Percentiles rank a stretch among this genome's conserved stretches.
phyloP scores from a whole-genome alignment of 1,140 invertebrate species.

The Arion vulgaris region DNA sequence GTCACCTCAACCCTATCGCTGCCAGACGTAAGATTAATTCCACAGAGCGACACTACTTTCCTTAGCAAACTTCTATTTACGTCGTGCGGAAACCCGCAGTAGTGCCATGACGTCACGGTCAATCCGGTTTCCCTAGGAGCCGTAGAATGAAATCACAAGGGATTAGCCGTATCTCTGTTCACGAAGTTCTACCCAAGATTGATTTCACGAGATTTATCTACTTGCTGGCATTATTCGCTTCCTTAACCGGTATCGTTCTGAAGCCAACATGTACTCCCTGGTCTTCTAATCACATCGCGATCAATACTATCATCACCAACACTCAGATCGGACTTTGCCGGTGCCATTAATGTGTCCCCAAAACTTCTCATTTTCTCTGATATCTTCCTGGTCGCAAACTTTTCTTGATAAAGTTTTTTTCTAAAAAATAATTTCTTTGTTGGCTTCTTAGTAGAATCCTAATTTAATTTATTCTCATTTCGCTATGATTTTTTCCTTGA shows the following conservation, averaged over 20 bases:
- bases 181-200: constrained; percentile 24
- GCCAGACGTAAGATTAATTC: constrained; percentile 27
- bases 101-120: constrained; percentile 32
- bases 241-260: background rate
- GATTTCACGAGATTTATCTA: constrained; percentile 36
- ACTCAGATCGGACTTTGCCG: too few species aligned
- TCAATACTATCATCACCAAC: background rate
- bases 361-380: too few species aligned
- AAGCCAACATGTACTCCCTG: background rate
- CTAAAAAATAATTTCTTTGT: too few species aligned
- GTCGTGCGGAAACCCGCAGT: constrained; percentile 21
- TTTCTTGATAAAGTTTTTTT: too few species aligned
- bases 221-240: constrained; percentile 26
- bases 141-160: constrained; percentile 28
- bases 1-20: constrained; percentile 11
- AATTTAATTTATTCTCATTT: too few species aligned
- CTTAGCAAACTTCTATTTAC: background rate
- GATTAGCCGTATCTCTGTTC: constrained; percentile 31
- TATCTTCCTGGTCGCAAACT: too few species aligned
- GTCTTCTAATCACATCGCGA: background rate
- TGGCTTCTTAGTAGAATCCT: too few species aligned
- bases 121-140: constrained; percentile 28
- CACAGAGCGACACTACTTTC: constrained; percentile 5
- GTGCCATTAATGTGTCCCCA: too few species aligned
- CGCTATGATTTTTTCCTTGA: too few species aligned